Percentiles rank a stretch among this genome's conserved stretches.
Conservation (phyloP, 2,888 invertebrate species). For the Drosophila basisetae region DNA sequence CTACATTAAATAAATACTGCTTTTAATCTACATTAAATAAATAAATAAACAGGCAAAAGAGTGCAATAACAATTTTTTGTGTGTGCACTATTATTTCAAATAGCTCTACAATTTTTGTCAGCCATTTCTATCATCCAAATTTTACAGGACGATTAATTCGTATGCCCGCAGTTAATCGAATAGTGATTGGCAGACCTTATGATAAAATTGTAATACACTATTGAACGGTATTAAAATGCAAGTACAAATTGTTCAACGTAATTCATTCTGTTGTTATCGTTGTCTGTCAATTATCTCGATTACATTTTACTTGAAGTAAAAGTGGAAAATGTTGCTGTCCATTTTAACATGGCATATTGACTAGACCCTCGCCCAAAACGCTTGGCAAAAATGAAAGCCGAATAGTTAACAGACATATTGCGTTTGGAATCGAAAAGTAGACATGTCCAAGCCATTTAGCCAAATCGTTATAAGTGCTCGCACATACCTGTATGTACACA, state of each 20-base stretch:
- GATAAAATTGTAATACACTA: constrained; percentile 1
- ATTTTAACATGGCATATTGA: constrained; percentile 19
- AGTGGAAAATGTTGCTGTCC: constrained; percentile 55
- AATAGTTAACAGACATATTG: constrained; percentile 32
- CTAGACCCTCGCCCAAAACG: constrained; percentile 29
- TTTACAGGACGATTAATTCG: background rate
- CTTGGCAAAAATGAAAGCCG: constrained; percentile 40
- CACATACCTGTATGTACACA: constrained; percentile 9
- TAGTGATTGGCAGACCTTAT: background rate
- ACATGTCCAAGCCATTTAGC: constrained; percentile 53
- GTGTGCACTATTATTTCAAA: background rate
- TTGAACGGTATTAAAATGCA: constrained; percentile 35
- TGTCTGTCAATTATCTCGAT: constrained; percentile 50
- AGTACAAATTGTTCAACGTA: constrained; percentile 46
- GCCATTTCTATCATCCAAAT: background rate
- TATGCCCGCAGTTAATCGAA: background rate
- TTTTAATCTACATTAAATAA: background rate
- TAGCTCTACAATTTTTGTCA: background rate
- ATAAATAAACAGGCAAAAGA: background rate
- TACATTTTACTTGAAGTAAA: constrained; percentile 64
- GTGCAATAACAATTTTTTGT: background rate
- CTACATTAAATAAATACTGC: background rate
- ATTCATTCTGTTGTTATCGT: constrained; percentile 41
- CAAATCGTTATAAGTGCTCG: constrained; percentile 56
- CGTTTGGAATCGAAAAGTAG: constrained; percentile 13